Percentiles rank a stretch among this genome's conserved stretches.
These are phyloP conservation scores for Aurelia sp. DNA, from an alignment of 30 jellyfish, hydroid and myxozoan species.

Conservation along the genomic window DNA sequence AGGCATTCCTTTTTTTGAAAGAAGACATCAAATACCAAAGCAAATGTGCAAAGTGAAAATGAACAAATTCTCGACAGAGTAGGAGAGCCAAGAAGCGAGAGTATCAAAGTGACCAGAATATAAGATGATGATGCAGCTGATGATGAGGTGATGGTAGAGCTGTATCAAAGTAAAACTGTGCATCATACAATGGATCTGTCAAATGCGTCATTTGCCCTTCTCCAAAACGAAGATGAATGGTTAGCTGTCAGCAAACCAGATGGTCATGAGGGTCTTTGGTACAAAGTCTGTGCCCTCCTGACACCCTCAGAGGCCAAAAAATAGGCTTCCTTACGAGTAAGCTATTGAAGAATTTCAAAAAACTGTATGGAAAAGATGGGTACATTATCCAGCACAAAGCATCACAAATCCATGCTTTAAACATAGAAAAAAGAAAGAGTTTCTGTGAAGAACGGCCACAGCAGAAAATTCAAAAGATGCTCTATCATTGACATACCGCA, in stretches of 20 bases:
- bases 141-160: too few species aligned
- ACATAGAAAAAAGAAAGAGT: conserved; percentile 5
- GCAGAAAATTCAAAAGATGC: neutral
- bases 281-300: conserved; percentile 12
- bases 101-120: neutral
- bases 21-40: conserved; percentile 2
- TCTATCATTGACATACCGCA: neutral
- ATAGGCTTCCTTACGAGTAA: conserved; percentile 16
- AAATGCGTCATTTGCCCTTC: conserved; percentile 27
- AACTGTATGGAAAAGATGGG: too few species aligned
- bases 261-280: conserved; percentile 27
- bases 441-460: neutral
- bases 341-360: conserved; percentile 33
- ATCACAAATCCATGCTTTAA: neutral
- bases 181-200: conserved; percentile 22
- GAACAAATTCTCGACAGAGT: neutral
- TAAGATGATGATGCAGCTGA: neutral
- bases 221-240: conserved; percentile 19
- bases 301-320: conserved; percentile 26
- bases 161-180: neutral
- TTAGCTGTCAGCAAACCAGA: conserved; percentile 21
- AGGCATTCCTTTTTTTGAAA: conserved; percentile 4
- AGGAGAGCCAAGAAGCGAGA: conserved; percentile 22
- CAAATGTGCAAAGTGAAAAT: conserved; percentile 32
- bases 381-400: neutral